Evolutionary conservation across 2,797 vertebrate species (phyloP).

Genomic region (Schizopygopsis malacanthus): DNA sequence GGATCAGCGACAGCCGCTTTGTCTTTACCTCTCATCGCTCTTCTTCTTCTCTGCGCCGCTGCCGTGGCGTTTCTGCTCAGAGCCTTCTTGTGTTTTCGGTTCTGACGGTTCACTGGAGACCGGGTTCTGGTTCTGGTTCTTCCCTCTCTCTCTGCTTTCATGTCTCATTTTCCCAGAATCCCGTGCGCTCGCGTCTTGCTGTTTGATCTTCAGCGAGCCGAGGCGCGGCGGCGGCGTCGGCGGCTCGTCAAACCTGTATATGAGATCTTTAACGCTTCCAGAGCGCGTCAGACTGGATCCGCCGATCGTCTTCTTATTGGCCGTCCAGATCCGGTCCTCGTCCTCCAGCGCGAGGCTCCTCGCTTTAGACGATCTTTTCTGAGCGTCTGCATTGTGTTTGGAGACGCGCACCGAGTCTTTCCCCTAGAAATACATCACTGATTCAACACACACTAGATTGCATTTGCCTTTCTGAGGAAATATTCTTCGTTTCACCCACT

Average conservation of each 20-base stretch:
- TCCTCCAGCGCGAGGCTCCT: neutral
- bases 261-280: slow-evolving; percentile 74
- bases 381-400: slow-evolving; percentile 21
- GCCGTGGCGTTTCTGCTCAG: accelerated
- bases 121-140: neutral
- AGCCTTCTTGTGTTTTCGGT: slow-evolving; percentile 69
- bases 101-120: slow-evolving; percentile 57
- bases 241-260: slow-evolving; percentile 65
- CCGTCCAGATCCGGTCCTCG: slow-evolving; percentile 48
- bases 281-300: slow-evolving; percentile 60
- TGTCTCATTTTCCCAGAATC: neutral
- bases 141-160: neutral
- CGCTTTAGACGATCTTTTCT: slow-evolving; percentile 12
- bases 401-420: slow-evolving; percentile 10
- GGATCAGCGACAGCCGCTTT: slow-evolving; percentile 59
- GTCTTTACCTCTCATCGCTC: neutral
- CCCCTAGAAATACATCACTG: slow-evolving; percentile 61
- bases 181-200: neutral
- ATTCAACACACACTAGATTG: slow-evolving; percentile 49
- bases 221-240: neutral
- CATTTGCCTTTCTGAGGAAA: neutral
- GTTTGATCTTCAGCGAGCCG: neutral
- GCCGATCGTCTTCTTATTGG: slow-evolving; percentile 38
- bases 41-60: neutral
- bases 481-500: neutral